phyloP scores from a whole-genome alignment of 2,113 vertebrate genomes.

The Plectropomus leopardus region DNA sequence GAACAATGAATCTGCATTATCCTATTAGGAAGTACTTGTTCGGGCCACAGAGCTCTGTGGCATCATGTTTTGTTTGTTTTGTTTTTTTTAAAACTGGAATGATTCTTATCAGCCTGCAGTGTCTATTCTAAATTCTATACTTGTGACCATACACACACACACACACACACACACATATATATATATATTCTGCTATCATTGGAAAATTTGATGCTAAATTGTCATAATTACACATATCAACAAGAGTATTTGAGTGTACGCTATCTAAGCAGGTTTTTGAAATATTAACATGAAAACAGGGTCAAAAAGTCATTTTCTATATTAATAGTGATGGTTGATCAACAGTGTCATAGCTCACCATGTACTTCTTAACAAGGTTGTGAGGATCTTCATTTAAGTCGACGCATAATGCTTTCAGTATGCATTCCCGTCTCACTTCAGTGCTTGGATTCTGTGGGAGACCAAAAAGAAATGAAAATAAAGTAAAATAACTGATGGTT shows the following conservation, averaged over 20 bases:
- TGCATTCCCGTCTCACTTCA: neutral
- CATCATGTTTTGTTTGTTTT: neutral
- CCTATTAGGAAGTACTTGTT: conserved; percentile 1
- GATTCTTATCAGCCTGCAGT: too few species aligned
- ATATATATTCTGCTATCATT: too few species aligned
- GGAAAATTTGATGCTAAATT: too few species aligned
- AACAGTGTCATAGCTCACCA: neutral
- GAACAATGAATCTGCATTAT: neutral
- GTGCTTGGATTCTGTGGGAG: neutral
- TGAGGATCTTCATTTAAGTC: neutral
- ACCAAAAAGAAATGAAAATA: too few species aligned
- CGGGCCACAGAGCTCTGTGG: neutral
- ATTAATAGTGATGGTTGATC: neutral
- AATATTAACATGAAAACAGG: too few species aligned
- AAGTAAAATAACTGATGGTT: neutral
- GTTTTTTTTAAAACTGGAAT: too few species aligned
- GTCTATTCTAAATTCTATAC: too few species aligned
- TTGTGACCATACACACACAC: too few species aligned
- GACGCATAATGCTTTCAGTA: neutral
- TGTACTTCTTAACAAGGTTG: neutral
- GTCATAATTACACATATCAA: neutral
- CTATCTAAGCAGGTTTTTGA: neutral
- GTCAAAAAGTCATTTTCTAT: too few species aligned
- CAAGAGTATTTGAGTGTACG: neutral
- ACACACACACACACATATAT: too few species aligned